phyloP scores from a whole-genome alignment of 2,113 vertebrate genomes.

The Tretioscincus oriximinensis region DNA sequence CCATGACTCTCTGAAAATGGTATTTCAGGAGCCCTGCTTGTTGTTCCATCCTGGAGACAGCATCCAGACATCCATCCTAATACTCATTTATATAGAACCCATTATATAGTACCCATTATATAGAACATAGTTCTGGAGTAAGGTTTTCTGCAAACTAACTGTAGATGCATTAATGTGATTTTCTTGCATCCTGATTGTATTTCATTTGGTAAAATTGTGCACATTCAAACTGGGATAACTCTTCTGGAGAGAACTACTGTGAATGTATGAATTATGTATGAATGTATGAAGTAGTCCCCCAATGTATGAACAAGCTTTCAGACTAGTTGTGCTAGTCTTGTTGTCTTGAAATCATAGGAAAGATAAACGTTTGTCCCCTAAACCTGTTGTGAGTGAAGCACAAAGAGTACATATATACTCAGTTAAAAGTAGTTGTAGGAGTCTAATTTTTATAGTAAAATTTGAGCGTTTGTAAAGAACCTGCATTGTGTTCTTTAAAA shows the following conservation, averaged over 20 bases:
- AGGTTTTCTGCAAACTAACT: background rate
- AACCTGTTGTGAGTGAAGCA: background rate
- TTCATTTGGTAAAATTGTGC: background rate
- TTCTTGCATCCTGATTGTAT: background rate
- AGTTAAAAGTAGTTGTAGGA: background rate
- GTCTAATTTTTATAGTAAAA: background rate
- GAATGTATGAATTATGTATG: slow-evolving; percentile 15
- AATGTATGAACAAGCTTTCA: background rate
- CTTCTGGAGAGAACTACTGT: slow-evolving; percentile 6
- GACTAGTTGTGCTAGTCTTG: background rate
- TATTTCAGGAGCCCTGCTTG: no score
- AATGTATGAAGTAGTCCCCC: background rate
- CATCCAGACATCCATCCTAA: no score
- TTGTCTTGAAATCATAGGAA: background rate
- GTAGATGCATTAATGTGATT: background rate
- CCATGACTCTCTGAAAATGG: no score
- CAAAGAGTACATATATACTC: no score
- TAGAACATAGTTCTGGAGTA: background rate
- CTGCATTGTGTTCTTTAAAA: background rate
- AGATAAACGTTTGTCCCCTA: background rate
- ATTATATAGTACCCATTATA: no score
- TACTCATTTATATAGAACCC: no score
- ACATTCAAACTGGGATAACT: slow-evolving; percentile 11
- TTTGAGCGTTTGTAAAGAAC: background rate
- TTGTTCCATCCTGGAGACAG: no score